phyloP scores from a whole-genome alignment of 2,888 invertebrate species.

The Parthenolecanium corni region DNA sequence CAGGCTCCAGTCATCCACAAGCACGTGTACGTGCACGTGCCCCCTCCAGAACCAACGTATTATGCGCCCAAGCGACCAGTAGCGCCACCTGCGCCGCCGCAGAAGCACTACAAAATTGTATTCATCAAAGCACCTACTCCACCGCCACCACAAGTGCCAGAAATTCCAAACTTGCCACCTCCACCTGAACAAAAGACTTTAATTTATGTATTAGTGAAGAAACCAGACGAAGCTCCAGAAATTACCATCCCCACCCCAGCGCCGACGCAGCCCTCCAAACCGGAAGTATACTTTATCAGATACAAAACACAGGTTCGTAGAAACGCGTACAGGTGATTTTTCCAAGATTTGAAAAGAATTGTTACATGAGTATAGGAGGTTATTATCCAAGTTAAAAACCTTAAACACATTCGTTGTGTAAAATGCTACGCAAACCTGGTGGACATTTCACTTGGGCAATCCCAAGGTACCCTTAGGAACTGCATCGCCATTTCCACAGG shows the following conservation, averaged over 20 bases:
- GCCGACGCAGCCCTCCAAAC: slow-evolving; percentile 76
- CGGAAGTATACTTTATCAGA: slow-evolving; percentile 82
- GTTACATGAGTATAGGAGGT: too few relatives aligned
- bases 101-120: slow-evolving; percentile 74
- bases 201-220: slow-evolving; percentile 78
- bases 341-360: too few relatives aligned
- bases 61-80: slow-evolving; percentile 52
- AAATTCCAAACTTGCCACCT: slow-evolving; percentile 48
- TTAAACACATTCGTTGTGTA: too few relatives aligned
- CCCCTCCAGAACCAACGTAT: slow-evolving; percentile 69
- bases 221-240: slow-evolving; percentile 72
- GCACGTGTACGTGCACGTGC: slow-evolving; percentile 82
- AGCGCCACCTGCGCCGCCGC: slow-evolving; percentile 45
- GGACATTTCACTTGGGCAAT: too few relatives aligned
- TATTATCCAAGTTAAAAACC: too few relatives aligned
- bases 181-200: slow-evolving; percentile 82
- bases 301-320: slow-evolving; percentile 67
- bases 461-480: too few relatives aligned
- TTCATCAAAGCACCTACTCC: slow-evolving; percentile 60
- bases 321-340: too few relatives aligned
- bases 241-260: slow-evolving; percentile 65
- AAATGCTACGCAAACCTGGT: too few relatives aligned
- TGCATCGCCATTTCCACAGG: too few relatives aligned
- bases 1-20: slow-evolving; percentile 72
- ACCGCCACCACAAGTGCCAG: slow-evolving; percentile 43